Percentiles rank a stretch among this genome's conserved stretches.
These are phyloP conservation scores for Pachyrhynchus sulphureomaculatus DNA, from an alignment of 1,140 invertebrate genomes.

Conservation along the genomic window DNA sequence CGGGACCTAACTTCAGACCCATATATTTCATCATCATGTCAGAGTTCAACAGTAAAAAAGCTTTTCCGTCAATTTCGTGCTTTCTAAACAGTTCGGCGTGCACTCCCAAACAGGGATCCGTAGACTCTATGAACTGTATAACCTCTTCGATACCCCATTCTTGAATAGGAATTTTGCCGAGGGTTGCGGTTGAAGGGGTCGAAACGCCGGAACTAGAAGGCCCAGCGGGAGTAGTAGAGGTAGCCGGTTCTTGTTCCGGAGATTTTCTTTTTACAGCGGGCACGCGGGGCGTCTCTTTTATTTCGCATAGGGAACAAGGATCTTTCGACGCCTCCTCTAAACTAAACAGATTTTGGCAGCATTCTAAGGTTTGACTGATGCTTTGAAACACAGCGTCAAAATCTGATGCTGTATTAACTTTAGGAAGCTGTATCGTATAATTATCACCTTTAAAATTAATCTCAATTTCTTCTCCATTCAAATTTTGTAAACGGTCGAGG, in stretches of 20 bases:
- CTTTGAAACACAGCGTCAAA: slow-evolving; percentile 42
- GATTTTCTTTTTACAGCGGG: slow-evolving; percentile 41
- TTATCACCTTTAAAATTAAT: slow-evolving; percentile 43
- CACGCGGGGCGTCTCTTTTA: slow-evolving; percentile 36
- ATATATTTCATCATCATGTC: slow-evolving; percentile 99
- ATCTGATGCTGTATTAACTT: slow-evolving; percentile 37
- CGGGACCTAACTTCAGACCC: slow-evolving; percentile 96
- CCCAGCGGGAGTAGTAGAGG: slow-evolving; percentile 57
- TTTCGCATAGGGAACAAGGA: slow-evolving; percentile 41
- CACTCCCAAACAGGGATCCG: slow-evolving; percentile 76
- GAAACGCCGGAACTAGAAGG: slow-evolving; percentile 43
- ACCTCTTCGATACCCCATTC: slow-evolving; percentile 96
- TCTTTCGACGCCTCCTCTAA: slow-evolving; percentile 37
- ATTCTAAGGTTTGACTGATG: slow-evolving; percentile 40
- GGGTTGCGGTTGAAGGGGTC: slow-evolving; percentile 50
- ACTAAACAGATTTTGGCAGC: slow-evolving; percentile 47
- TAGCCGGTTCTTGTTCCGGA: slow-evolving; percentile 62
- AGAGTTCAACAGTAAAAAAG: slow-evolving; percentile 88
- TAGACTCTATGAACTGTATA: slow-evolving; percentile 81
- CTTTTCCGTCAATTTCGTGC: slow-evolving; percentile 97
- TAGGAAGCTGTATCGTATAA: slow-evolving; percentile 48
- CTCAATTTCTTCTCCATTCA: slow-evolving; percentile 48
- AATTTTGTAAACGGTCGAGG: slow-evolving; percentile 39
- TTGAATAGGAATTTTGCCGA: slow-evolving; percentile 63
- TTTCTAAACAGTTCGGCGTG: slow-evolving; percentile 92